Conservation (phyloP, 2,888 invertebrate species). For the Cybosia mesomella region DNA sequence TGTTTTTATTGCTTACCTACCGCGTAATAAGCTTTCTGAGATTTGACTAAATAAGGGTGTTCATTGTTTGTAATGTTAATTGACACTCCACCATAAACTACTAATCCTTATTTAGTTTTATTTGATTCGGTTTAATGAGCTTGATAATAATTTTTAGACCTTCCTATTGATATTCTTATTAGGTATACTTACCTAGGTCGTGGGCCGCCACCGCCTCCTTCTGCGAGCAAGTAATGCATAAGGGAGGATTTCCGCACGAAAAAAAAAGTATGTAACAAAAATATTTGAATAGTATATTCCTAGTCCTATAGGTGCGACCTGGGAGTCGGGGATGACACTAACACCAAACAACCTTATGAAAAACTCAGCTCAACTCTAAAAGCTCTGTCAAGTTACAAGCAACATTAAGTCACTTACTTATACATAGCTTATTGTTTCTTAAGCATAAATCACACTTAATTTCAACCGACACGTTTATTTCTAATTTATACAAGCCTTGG, state of each 20-base stretch:
- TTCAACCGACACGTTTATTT: conserved; percentile 27
- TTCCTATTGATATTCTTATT: no score
- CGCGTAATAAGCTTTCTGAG: not conserved
- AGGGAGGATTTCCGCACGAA: no score
- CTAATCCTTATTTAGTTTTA: not conserved
- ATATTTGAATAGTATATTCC: no score
- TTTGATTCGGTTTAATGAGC: not conserved
- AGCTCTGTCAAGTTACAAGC: not conserved
- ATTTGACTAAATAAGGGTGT: not conserved
- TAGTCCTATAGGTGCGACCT: no score
- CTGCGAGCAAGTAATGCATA: no score
- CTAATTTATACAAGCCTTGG: conserved; percentile 46
- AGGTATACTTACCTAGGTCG: no score
- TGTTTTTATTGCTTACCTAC: not conserved
- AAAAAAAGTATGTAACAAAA: no score
- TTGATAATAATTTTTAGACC: not conserved
- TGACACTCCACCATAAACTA: not conserved
- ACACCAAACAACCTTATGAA: no score
- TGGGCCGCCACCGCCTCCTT: no score
- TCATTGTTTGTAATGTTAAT: not conserved
- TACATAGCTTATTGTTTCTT: not conserved
- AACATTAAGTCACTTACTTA: not conserved
- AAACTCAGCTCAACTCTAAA: not conserved
- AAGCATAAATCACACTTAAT: conserved; percentile 27
- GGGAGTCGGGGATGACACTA: no score